Base-by-base conservation (phyloP, 2,888 invertebrate genomes). In the Polymixis lichenea region DNA sequence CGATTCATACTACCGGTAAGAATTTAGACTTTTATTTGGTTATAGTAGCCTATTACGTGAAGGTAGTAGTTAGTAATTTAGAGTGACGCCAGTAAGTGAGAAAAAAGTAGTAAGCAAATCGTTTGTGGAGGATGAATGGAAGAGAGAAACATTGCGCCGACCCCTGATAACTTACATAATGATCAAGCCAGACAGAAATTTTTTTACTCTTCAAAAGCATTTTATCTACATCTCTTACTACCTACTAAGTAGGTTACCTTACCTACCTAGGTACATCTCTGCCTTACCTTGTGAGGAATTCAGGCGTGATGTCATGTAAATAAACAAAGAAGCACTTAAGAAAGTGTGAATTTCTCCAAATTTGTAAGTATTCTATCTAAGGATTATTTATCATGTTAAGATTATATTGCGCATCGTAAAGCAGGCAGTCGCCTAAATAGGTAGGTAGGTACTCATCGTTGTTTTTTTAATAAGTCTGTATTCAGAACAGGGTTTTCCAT, bases 401-500 rank as follows among this genome's bases (percentile, higher is more conserved):
- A 64, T 64, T 65, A 49, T 19, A 2, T 25, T 25, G n/a, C 19
- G 11, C 25, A 19, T 25, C n/a, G 3, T 3, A 19, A 9, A 43
- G 11, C 6, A 25, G 0, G 7, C 9, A 43, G 6, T 25, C 3
- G 19, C n/a, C 43, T 64, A 11, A 62, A 60, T 5, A 61, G 22
- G n/a, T 43, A 17, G 1, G 6, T 13, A n/a, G 8, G n/a, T n/a
- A n/a, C 38, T 38, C 3, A 3, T 5, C 38, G 38, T 38, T 38
- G 38, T 38, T 38, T 38, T 38, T n/a, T 7, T 56, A 32, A 32
- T 46, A 25, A 13, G 13, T 49, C 22, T 56, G 22, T 76, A 76
- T 67, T 77, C 5, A 25, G 60, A 43, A 60, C 58, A 77, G 46
- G 77, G 25, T 55, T 77, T 67, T 49, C 32, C 49, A 67, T 77